Conservation (phyloP, 2,113 vertebrate species). For the Ascaphus truei region DNA sequence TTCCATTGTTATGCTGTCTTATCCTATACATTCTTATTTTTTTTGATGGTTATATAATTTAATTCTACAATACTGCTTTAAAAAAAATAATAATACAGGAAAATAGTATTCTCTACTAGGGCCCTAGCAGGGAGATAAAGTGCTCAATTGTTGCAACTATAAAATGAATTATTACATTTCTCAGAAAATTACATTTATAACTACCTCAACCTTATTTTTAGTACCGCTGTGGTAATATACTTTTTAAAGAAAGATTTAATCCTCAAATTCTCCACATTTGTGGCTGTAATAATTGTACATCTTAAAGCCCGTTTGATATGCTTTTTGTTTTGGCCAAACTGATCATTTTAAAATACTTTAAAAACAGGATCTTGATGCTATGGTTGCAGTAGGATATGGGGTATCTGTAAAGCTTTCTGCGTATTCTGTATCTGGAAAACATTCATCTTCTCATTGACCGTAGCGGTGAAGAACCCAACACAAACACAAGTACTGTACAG, state of each 20-base stretch:
- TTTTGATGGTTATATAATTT: not conserved
- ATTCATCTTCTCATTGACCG: no score
- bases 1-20: not conserved
- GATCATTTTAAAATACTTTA: no score
- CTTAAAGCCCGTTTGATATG: no score
- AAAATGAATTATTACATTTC: not conserved
- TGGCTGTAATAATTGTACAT: no score
- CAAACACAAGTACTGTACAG: no score
- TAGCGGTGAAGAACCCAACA: no score
- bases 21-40: not conserved
- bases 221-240: not conserved
- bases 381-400: no score
- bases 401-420: no score
- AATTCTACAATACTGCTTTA: not conserved
- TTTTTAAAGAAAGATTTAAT: not conserved
- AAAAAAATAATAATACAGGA: not conserved
- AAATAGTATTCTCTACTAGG: not conserved
- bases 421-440: no score
- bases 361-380: no score
- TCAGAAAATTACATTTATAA: not conserved
- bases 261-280: not conserved
- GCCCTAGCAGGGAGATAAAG: not conserved
- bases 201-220: no score
- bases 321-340: no score
- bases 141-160: not conserved